Evolutionary conservation across 2,888 invertebrate species (phyloP).

Genomic region (Abscondita cerata): DNA sequence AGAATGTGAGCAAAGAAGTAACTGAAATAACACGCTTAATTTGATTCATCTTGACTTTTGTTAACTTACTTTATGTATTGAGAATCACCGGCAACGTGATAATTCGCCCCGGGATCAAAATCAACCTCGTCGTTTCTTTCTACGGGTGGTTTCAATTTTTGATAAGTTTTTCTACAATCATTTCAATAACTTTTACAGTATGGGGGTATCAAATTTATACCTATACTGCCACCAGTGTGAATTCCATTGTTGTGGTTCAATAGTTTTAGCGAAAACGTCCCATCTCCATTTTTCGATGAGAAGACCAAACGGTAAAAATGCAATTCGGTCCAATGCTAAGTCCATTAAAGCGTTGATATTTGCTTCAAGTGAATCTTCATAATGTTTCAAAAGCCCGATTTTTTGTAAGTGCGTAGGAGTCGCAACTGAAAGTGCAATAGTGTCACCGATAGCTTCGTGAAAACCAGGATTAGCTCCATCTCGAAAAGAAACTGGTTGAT

Average conservation of each 20-base stretch:
- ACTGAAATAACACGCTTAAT: slow-evolving; percentile 47
- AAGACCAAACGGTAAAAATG: slow-evolving; percentile 65
- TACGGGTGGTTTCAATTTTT: slow-evolving; percentile 57
- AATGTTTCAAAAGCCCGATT: slow-evolving; percentile 57
- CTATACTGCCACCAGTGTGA: slow-evolving; percentile 57
- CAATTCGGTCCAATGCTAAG: slow-evolving; percentile 60
- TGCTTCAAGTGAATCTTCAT: slow-evolving; percentile 53
- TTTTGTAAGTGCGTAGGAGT: slow-evolving; percentile 61
- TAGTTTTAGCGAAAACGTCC: slow-evolving; percentile 60
- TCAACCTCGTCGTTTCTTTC: slow-evolving; percentile 54
- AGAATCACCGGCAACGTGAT: slow-evolving; percentile 57
- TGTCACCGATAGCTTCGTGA: slow-evolving; percentile 69
- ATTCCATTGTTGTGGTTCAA: slow-evolving; percentile 56
- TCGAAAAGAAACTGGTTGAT: slow-evolving; percentile 62
- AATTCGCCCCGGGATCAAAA: slow-evolving; percentile 60
- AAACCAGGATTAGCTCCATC: slow-evolving; percentile 67
- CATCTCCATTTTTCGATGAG: slow-evolving; percentile 66
- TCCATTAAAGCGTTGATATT: slow-evolving; percentile 60
- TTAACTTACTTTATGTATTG: slow-evolving; percentile 55
- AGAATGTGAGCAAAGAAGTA: slow-evolving; percentile 71
- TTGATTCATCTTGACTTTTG: too few species aligned
- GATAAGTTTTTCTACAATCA: slow-evolving; percentile 52
- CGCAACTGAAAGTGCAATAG: slow-evolving; percentile 65
- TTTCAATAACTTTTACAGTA: not conserved
- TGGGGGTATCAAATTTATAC: slow-evolving; percentile 9